phyloP scores from a whole-genome alignment of 2,113 vertebrate genomes.

The Varanus salvator region DNA sequence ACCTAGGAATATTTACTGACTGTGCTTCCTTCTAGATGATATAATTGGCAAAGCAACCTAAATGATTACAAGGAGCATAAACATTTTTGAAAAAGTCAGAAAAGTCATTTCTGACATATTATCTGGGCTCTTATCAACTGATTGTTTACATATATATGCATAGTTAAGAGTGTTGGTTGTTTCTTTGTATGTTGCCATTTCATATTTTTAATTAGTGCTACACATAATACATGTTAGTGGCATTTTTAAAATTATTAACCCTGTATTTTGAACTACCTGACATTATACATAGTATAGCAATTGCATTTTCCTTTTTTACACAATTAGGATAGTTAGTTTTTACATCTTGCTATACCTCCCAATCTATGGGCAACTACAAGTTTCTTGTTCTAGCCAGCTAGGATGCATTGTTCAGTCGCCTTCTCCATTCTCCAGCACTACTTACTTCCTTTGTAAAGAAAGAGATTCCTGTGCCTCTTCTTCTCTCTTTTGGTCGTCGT shows the following conservation, averaged over 20 bases:
- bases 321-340: neutral
- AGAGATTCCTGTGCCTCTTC: constrained; percentile 75
- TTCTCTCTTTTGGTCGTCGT: constrained; percentile 71
- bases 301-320: neutral
- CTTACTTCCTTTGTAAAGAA: constrained; percentile 81
- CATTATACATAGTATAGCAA: neutral
- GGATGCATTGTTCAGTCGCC: constrained; percentile 11
- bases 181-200: neutral
- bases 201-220: neutral
- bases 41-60: neutral
- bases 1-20: neutral
- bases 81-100: neutral
- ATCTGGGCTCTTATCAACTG: neutral
- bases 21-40: neutral
- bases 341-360: neutral
- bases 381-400: neutral
- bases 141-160: neutral
- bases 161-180: neutral
- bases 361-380: neutral
- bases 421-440: neutral
- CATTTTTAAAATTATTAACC: neutral
- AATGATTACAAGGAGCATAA: neutral
- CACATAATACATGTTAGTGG: neutral
- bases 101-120: neutral
- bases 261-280: neutral